Evolutionary conservation across 1,140 invertebrate species (phyloP).

Genomic region (Saccostrea echinata): DNA sequence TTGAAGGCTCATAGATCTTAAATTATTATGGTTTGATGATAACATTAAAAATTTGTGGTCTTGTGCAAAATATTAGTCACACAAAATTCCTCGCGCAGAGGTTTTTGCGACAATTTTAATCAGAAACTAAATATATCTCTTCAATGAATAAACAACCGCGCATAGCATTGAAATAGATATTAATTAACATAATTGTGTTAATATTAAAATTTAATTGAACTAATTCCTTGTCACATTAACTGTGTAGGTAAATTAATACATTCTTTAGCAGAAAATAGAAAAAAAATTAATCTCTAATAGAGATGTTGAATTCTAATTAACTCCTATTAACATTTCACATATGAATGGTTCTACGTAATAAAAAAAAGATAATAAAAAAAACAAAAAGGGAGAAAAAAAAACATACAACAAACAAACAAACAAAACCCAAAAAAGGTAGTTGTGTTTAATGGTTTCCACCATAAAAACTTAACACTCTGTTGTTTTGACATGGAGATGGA

Average conservation of each 20-base stretch:
- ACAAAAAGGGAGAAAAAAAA: too few species aligned
- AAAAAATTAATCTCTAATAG: background rate
- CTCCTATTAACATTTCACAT: background rate
- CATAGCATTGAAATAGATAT: background rate
- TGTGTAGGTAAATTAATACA: background rate
- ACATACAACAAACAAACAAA: too few species aligned
- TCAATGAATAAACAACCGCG: background rate
- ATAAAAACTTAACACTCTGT: too few species aligned
- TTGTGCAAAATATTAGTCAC: too few species aligned
- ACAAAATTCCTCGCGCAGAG: too few species aligned
- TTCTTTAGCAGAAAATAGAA: background rate
- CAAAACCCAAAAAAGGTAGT: too few species aligned
- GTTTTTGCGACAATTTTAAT: background rate
- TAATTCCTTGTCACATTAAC: conserved; percentile 10
- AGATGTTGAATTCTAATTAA: background rate
- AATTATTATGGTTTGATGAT: too few species aligned
- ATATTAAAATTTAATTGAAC: background rate
- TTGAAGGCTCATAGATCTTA: too few species aligned
- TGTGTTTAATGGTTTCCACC: too few species aligned
- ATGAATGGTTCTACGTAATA: background rate
- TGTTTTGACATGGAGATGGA: too few species aligned
- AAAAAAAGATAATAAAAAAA: background rate
- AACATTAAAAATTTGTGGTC: too few species aligned
- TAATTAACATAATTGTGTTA: background rate
- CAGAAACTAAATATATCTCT: background rate